Evolutionary conservation across 2,113 vertebrate species (phyloP), one percentile per base, ranked within the genome.

Genomic region (Cairina moschata): DNA sequence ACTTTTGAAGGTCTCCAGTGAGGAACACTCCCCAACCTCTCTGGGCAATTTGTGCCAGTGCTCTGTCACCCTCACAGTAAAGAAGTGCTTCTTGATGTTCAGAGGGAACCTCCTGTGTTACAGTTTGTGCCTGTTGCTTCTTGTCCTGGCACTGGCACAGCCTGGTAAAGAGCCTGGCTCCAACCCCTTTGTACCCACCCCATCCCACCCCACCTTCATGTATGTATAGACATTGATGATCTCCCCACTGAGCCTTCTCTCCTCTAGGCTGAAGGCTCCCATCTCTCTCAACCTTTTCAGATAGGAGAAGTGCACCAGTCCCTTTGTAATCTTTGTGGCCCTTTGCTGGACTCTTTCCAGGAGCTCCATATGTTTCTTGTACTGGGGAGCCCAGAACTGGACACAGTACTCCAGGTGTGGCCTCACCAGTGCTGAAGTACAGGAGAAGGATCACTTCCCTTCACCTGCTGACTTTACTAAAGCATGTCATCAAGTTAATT

Each of bases 61-160:
- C 13, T 81, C 0, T 0, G 7, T 68, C 26, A 63, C 48, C 10
- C 13, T 82, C 32, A 46, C 26, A 62, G 34, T 17, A 50, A 8
- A 44, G 48, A 77, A 66, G 29, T 26, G 9, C 55, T 66, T 68
- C 34, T 77, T 66, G 23, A 77, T 73, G 31, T 84, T 88, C 26
- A 78, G 40, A 58, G 46, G 8, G 4, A 75, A 22, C 11, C 6
- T 62, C 44, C 20, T 4, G 0, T 44, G 3, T 59, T 44, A 76
- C 32, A 54, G 5, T 77, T 21, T 77, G 54, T 55, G 42, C 42
- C 26, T 4, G 0, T 22, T 58, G 36, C 22, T 16, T 77, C 42
- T 50, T 11, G 36, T 77, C 2, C 3, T 69, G 11, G 6, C 32
- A 17, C 36, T 72, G 63, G 13, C 13, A 56, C n/a, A 23, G 15